Conservation (phyloP, 2,797 vertebrate genomes). For the Microcaecilia unicolor region DNA sequence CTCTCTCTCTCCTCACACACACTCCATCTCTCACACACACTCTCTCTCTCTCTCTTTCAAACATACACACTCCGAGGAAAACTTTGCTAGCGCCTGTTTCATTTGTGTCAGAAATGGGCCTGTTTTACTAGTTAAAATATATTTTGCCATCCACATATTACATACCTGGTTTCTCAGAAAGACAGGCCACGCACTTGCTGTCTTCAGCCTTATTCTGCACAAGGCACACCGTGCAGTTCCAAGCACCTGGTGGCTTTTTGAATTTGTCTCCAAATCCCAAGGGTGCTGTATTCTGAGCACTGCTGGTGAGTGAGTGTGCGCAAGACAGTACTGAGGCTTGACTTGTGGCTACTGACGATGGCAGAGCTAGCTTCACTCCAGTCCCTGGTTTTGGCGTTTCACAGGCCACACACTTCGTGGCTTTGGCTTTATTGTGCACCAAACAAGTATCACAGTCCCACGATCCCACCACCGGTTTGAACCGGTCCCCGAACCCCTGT, state of each 20-base stretch:
- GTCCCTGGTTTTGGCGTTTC: constrained; percentile 88
- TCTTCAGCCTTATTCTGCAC: constrained; percentile 80
- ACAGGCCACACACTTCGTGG: constrained; percentile 86
- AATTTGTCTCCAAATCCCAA: constrained; percentile 83
- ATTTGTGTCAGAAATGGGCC: too few relatives aligned
- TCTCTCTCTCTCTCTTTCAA: too few relatives aligned
- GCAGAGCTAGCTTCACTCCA: constrained; percentile 73
- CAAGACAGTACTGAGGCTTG: too few relatives aligned
- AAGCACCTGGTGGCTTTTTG: constrained; percentile 80
- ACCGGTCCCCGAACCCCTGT: constrained; percentile 55
- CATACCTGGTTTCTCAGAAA: constrained; percentile 77
- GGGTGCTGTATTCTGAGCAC: constrained; percentile 35
- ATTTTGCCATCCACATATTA: too few relatives aligned
- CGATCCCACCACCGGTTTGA: constrained; percentile 62
- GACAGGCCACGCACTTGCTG: constrained; percentile 80
- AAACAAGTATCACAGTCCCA: constrained; percentile 97
- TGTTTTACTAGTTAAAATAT: too few relatives aligned
- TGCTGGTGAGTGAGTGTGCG: constrained; percentile 32
- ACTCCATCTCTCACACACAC: too few relatives aligned
- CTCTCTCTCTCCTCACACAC: too few relatives aligned
- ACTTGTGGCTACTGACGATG: constrained; percentile 33
- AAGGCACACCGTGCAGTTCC: constrained; percentile 82
- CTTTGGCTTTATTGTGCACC: constrained; percentile 84
- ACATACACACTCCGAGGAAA: too few relatives aligned
- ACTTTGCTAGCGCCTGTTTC: too few relatives aligned